Percentiles rank a stretch among this genome's conserved stretches.
phyloP scores from a whole-genome alignment of 2,797 vertebrate genomes.

The Ciconia nigra region DNA sequence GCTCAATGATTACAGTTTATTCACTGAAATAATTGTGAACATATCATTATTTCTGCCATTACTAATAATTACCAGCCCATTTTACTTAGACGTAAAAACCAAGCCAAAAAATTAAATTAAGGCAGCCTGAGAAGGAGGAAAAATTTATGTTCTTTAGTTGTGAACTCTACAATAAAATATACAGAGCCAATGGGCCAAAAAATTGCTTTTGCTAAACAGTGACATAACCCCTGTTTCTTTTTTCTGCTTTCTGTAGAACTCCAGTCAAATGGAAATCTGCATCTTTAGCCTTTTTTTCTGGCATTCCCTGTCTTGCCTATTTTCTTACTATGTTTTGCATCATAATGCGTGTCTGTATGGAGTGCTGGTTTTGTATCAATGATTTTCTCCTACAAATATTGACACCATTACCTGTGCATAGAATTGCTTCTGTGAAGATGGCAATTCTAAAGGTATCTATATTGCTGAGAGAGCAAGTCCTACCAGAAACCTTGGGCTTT shows the following conservation, averaged over 20 bases:
- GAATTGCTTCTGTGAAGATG: neutral
- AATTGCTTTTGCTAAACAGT: constrained; percentile 29
- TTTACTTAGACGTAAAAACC: constrained; percentile 13
- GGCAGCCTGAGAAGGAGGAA: neutral
- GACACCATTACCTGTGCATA: neutral
- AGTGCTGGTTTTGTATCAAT: neutral
- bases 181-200: constrained; percentile 36
- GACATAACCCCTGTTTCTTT: neutral
- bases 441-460: neutral
- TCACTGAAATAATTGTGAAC: constrained; percentile 4
- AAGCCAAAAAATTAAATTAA: neutral
- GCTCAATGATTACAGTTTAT: constrained; percentile 31
- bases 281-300: neutral
- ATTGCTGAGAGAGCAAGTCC: neutral
- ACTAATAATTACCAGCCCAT: constrained; percentile 29
- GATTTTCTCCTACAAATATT: neutral
- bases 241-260: neutral
- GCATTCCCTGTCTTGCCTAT: neutral
- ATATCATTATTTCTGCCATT: constrained; percentile 46
- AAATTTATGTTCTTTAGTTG: neutral
- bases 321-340: neutral
- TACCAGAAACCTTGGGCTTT: neutral
- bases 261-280: constrained; percentile 3
- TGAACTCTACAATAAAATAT: constrained; percentile 17
- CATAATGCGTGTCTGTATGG: neutral